phyloP scores from a whole-genome alignment of 2,888 invertebrate genomes.

The Drosophila paramelanica region DNA sequence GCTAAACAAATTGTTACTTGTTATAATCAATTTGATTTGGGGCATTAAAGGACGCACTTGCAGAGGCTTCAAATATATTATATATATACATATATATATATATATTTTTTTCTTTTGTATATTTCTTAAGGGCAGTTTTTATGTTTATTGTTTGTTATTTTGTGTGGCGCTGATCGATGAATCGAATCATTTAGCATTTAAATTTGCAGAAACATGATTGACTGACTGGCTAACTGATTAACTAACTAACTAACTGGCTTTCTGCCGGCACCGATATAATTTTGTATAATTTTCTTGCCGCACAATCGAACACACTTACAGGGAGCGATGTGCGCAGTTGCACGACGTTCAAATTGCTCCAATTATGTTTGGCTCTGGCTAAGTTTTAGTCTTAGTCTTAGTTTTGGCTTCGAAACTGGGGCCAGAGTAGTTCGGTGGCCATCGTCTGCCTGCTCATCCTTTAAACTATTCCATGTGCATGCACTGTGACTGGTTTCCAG shows the following conservation, averaged over 20 bases:
- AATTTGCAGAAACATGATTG: conserved; percentile 56
- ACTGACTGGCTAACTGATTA: conserved; percentile 60
- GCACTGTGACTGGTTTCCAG: conserved; percentile 3
- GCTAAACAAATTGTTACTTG: conserved; percentile 68
- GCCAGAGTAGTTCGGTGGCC: conserved; percentile 68
- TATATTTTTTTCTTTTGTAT: too few relatives aligned
- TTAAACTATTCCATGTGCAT: conserved; percentile 16
- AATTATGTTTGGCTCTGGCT: conserved; percentile 72
- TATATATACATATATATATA: not conserved
- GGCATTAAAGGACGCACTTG: not conserved
- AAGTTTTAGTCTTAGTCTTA: conserved; percentile 19
- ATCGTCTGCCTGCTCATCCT: conserved; percentile 27
- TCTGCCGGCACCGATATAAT: conserved; percentile 67
- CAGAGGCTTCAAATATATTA: not conserved
- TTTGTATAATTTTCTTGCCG: conserved; percentile 76
- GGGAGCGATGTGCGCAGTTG: conserved; percentile 70
- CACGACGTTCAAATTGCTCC: conserved; percentile 82
- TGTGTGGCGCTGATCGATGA: conserved; percentile 61
- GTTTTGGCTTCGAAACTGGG: conserved; percentile 26
- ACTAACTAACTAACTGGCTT: conserved; percentile 54
- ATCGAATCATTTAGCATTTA: conserved; percentile 71
- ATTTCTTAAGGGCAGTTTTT: not conserved
- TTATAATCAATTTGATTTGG: conserved; percentile 49
- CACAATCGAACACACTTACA: conserved; percentile 35
- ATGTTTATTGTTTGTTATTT: conserved; percentile 1